Evolutionary conservation across 2,888 invertebrate genomes (phyloP).

Genomic region (Gymnosoma rotundatum): DNA sequence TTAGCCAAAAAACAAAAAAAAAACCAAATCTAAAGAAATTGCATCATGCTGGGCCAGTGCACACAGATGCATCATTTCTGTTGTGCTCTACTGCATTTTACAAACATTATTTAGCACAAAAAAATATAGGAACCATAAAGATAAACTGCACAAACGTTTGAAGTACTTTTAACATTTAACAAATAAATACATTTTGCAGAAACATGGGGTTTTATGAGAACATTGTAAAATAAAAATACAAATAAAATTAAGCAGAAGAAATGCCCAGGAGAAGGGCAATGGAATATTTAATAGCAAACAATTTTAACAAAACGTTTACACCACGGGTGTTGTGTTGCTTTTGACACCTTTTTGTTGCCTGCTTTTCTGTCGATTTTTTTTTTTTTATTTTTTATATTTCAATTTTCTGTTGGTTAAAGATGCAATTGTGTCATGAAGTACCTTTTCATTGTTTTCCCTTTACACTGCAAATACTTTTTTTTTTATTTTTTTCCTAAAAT

Average conservation of each 20-base stretch:
- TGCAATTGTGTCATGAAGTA: conserved; percentile 74
- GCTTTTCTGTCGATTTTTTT: neutral
- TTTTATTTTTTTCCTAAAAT: conserved; percentile 23
- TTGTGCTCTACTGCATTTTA: conserved; percentile 61
- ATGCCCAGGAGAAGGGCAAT: neutral
- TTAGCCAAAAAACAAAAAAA: conserved; percentile 30
- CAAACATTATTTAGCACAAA: conserved; percentile 57
- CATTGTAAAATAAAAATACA: conserved; percentile 22
- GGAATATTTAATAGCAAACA: conserved; percentile 19
- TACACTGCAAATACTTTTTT: conserved; percentile 25
- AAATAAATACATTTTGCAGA: conserved; percentile 38
- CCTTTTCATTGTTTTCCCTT: conserved; percentile 47
- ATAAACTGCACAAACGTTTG: conserved; percentile 27
- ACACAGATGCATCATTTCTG: conserved; percentile 36
- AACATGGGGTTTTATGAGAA: conserved; percentile 60
- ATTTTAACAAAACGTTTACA: conserved; percentile 59
- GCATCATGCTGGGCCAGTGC: conserved; percentile 64
- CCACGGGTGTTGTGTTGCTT: conserved; percentile 76
- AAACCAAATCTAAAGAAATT: conserved; percentile 50
- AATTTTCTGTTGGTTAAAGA: conserved; percentile 63
- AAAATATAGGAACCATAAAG: conserved; percentile 10
- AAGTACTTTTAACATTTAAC: conserved; percentile 50
- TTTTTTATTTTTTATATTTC: neutral
- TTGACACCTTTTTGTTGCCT: conserved; percentile 78
- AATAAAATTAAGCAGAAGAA: conserved; percentile 35